Conservation (phyloP, 2,113 vertebrate genomes). For the Microcebus ravelobensis region DNA sequence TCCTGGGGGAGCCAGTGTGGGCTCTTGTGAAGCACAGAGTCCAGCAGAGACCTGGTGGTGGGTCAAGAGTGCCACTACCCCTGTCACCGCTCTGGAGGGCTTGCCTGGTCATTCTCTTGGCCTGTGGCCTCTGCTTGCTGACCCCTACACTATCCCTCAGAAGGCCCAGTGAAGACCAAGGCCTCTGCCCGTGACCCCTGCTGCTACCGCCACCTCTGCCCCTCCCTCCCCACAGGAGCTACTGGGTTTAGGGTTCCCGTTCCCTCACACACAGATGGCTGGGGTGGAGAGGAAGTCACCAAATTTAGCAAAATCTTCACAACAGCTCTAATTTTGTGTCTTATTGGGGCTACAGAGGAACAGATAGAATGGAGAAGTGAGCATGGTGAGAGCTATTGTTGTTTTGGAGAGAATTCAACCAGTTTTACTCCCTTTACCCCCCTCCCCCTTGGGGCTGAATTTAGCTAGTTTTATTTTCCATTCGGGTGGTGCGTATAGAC, state of each 20-base stretch:
- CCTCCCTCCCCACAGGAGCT: background rate
- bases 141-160: background rate
- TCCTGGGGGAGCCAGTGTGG: background rate
- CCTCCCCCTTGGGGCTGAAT: conserved; percentile 8
- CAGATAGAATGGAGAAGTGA: background rate
- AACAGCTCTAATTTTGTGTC: background rate
- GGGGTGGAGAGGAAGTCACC: background rate
- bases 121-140: background rate
- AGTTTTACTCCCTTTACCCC: background rate
- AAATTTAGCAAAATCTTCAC: conserved; percentile 40
- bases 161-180: background rate
- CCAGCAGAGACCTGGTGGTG: background rate
- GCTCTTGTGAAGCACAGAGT: background rate
- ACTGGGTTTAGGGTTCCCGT: background rate
- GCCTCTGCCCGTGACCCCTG: background rate
- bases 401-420: conserved; percentile 11
- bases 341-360: background rate
- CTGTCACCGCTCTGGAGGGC: background rate
- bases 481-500: background rate
- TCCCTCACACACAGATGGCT: background rate
- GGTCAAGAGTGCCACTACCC: background rate
- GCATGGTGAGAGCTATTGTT: background rate
- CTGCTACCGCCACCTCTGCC: background rate
- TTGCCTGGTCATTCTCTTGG: background rate
- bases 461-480: conserved; percentile 36